Base-by-base conservation (phyloP, 2,797 vertebrate species). In the Pachyuromys duprasi region DNA sequence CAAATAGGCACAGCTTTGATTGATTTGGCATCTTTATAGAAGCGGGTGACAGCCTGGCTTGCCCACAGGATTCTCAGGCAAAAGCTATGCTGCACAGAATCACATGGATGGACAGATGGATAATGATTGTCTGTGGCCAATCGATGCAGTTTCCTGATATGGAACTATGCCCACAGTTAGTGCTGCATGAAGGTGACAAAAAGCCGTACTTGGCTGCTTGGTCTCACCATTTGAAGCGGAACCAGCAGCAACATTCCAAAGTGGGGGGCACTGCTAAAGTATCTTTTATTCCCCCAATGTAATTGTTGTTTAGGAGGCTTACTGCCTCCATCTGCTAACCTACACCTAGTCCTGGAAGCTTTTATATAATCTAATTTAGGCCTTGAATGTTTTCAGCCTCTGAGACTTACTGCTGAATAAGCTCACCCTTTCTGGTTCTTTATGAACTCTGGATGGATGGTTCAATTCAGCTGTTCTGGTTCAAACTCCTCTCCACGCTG, bases 11-110 rank as follows among this genome's bases (percentile, higher is more conserved):
- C 0, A 57, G 70, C 75, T 78, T 36, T 28, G 78, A 8, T 57
- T 55, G 89, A 49, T 22, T 11, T 14, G 63, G 63, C 82, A 33
- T 86, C 84, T 72, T 89, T 42, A 74, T 22, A 83, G 86, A 93
- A 55, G 26, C 11, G 26, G 49, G 74, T 24, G 15, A 69, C n/a
- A 36, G 62, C 72, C 70, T 24, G 53, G 67, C 60, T 93, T 84
- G 86, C 76, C 63, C 33, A 60, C 74, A 53, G 49, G 69, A 75
- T 45, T 65, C 82, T 65, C 36, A 26, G 83, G 36, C 49, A 22
- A n/a, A 57, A 72, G 39, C 75, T 45, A 20, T 20, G 28, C 9
- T 2, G 4, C 45, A 15, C 39, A n/a, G 75, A 75, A 86, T 15
- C 18, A 28, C 5, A 5, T 0, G 31, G 57, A 75, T 5, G 28